These are phyloP conservation scores for Bradypus variegatus DNA, from an alignment of 2,797 vertebrate genomes.

Conservation along the genomic window DNA sequence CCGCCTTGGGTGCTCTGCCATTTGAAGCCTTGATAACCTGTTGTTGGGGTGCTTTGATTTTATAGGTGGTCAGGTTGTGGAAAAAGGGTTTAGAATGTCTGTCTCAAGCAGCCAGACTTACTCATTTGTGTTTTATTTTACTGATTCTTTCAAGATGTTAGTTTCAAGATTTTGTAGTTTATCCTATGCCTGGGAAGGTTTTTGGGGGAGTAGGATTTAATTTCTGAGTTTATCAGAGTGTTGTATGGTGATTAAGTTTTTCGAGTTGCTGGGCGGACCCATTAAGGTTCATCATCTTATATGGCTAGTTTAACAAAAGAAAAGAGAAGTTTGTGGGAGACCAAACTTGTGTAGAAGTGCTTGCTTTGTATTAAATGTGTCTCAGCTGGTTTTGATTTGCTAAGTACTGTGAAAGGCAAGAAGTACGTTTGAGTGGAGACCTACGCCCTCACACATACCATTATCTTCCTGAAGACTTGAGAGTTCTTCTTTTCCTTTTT, in stretches of 20 bases:
- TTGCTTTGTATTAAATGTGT: background rate
- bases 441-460: fast-evolving
- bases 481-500: background rate
- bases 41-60: background rate
- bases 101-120: background rate
- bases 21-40: background rate
- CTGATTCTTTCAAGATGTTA: background rate
- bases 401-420: background rate
- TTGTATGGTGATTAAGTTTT: background rate
- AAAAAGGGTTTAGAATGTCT: background rate
- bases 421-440: background rate
- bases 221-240: background rate
- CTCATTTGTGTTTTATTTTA: background rate
- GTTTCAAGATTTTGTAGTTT: constrained; percentile 15
- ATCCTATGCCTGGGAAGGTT: background rate
- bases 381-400: background rate
- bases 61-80: background rate
- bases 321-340: background rate
- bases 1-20: no score
- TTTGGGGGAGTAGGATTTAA: constrained; percentile 12
- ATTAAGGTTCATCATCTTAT: background rate
- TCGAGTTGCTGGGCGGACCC: background rate
- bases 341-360: background rate
- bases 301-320: background rate
- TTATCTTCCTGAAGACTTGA: background rate